Evolutionary conservation across 2,888 invertebrate genomes (phyloP).

Genomic region (Drosophila meridionalis): DNA sequence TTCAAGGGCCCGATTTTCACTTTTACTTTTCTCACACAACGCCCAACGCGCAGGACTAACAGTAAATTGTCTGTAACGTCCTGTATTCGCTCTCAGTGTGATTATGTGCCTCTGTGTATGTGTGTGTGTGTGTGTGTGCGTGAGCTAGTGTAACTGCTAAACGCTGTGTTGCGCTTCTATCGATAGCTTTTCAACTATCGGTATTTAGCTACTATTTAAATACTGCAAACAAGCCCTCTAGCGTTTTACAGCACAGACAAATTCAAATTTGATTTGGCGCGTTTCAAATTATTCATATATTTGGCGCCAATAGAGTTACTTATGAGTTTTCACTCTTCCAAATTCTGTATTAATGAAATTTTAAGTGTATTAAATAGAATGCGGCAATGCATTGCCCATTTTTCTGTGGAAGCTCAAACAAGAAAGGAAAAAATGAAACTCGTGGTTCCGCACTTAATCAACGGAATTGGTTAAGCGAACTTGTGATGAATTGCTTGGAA

Average conservation of each 20-base stretch:
- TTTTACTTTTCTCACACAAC: conserved; percentile 68
- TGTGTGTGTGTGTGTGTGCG: conserved; percentile 11
- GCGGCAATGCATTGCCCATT: background rate
- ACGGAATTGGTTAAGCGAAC: background rate
- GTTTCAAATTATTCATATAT: background rate
- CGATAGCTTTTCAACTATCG: conserved; percentile 33
- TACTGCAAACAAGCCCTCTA: too few relatives aligned
- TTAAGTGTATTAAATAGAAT: conserved; percentile 11
- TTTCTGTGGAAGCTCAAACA: background rate
- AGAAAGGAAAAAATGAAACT: background rate
- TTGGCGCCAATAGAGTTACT: conserved; percentile 29
- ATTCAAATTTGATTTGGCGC: background rate
- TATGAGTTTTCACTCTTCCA: conserved; percentile 26
- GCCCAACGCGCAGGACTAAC: conserved; percentile 66
- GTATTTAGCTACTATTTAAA: background rate
- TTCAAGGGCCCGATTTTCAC: conserved; percentile 76
- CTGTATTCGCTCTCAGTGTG: conserved; percentile 24
- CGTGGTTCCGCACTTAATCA: background rate
- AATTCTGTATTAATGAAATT: conserved; percentile 14
- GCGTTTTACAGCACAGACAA: background rate
- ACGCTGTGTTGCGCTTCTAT: background rate
- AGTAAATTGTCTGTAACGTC: conserved; percentile 43
- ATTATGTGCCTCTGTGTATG: conserved; percentile 1
- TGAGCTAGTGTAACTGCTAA: conserved; percentile 9
- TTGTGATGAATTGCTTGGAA: background rate